Base-by-base conservation (phyloP, 2,888 invertebrate species). In the Plagiodera versicolora region DNA sequence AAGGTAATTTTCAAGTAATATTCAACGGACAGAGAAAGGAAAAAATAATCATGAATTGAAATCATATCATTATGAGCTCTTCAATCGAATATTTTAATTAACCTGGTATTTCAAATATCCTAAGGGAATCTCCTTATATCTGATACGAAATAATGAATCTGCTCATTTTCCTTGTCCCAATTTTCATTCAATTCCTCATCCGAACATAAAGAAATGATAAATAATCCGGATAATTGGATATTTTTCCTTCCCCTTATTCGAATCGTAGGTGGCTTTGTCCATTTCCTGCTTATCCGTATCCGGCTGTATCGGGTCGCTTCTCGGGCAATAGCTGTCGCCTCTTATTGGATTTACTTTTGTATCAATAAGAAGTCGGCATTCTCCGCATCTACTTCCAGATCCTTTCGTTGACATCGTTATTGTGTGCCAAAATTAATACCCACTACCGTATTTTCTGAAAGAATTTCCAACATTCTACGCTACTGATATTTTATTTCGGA, bases 261-360 rank as follows among this genome's bases (percentile, higher is more conserved):
- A 30, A 54, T 55, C 10, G 56, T n/a, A n/a, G n/a, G n/a, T n/a
- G 60, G 64, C 64, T 60, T 59, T 56, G 35, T 63, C 57, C 56
- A 53, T 61, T 61, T 64, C 58, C 55, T 58, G 46, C 45, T 61
- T 39, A 61, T 35, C 52, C 58, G 48, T 55, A 58, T 52, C 53
- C 46, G 58, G 56, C 55, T 58, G 58, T 47, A 59, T 59, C 55
- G 56, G 55, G 52, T 60, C 50, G 63, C 55, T 63, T 60, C 67
- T 65, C 64, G 66, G 61, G 71, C 72, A 72, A 72, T 72, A 71
- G 71, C 71, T 72, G 72, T 72, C 72, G 68, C 69, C 61, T 70
- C 69, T 71, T 71, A 72, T 72, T 70, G 71, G 70, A 72, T 72
- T 71, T 72, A 68, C 72, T 72, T 53, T 67, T 70, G 72, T 72